Percentiles rank a stretch among this genome's conserved stretches.
phyloP scores from a whole-genome alignment of 2,113 vertebrate genomes.

The Gavialis gangeticus region DNA sequence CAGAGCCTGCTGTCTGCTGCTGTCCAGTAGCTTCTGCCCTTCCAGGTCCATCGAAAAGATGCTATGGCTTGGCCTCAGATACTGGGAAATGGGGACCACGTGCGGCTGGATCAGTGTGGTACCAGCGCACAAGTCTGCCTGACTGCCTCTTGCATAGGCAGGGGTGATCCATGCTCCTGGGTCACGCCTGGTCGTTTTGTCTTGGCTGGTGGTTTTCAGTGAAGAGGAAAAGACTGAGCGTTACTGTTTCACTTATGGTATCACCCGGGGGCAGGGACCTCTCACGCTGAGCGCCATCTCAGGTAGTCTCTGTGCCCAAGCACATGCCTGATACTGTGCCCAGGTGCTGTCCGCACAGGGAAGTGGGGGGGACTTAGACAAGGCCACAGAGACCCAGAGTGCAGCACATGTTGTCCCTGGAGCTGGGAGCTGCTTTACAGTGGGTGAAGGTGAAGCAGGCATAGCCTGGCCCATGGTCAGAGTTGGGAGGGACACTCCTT shows the following conservation, averaged over 20 bases:
- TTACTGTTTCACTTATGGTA: neutral
- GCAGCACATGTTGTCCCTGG: neutral
- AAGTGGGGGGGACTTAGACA: neutral
- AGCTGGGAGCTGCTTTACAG: neutral
- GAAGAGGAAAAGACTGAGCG: neutral
- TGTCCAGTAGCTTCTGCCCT: neutral
- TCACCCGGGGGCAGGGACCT: neutral
- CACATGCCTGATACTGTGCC: too few species aligned
- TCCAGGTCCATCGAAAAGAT: neutral
- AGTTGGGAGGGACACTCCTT: too few species aligned
- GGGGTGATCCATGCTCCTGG: neutral
- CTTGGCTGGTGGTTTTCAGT: neutral
- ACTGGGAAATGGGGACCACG: neutral
- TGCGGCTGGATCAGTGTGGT: neutral
- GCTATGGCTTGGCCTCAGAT: neutral
- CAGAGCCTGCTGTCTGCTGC: neutral
- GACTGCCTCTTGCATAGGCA: neutral
- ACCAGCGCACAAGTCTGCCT: neutral
- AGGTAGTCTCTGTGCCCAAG: neutral
- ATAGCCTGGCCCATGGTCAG: too few species aligned
- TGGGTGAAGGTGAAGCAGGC: neutral
- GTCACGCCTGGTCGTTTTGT: neutral
- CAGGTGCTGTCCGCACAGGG: neutral
- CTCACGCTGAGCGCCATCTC: neutral
- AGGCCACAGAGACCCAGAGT: fast-evolving